Conservation (phyloP, 2,797 vertebrate species). For the Pogonophryne albipinna region DNA sequence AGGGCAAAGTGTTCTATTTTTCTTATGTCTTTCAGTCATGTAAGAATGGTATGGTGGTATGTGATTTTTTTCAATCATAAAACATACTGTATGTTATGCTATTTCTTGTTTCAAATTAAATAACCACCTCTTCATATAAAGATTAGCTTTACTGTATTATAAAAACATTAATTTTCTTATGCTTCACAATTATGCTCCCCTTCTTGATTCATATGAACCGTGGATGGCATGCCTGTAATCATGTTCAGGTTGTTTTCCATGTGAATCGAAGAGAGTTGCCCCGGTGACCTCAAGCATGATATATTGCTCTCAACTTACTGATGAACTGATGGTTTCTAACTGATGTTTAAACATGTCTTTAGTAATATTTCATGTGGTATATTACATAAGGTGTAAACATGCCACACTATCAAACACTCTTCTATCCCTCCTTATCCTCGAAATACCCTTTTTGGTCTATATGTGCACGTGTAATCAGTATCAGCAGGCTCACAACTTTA, state of each 20-base stretch:
- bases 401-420: neutral
- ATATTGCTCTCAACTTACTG: conserved; percentile 12
- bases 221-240: conserved; percentile 13
- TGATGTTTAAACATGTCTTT: conserved; percentile 23
- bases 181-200: neutral
- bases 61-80: too few relatives aligned
- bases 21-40: conserved; percentile 9
- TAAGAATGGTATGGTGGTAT: neutral
- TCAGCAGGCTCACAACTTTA: neutral
- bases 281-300: conserved; percentile 24
- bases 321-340: conserved; percentile 23
- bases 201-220: neutral
- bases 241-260: conserved; percentile 22
- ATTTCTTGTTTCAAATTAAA: too few relatives aligned
- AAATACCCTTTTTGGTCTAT: neutral
- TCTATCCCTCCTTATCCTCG: neutral
- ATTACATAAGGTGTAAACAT: conserved; percentile 26
- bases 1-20: neutral
- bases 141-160: neutral
- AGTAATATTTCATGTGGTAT: conserved; percentile 11
- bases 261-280: conserved; percentile 45
- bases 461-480: neutral
- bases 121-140: neutral
- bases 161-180: neutral
- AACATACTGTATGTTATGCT: too few relatives aligned